Conservation (phyloP, 2,797 vertebrate species). For the Galagoides demidoff region DNA sequence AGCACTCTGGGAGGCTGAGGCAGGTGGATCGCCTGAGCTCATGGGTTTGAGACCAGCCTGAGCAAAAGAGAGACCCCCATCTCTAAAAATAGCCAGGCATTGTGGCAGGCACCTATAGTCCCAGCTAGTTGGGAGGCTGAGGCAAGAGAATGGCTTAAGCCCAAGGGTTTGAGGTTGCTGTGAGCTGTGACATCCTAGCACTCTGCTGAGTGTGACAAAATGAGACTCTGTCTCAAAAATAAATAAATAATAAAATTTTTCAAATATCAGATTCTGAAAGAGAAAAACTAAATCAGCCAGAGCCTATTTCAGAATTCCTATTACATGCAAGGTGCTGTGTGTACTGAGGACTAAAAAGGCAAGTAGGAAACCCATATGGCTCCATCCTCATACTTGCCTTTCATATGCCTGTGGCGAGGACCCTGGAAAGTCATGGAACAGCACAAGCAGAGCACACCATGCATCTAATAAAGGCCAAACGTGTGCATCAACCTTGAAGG, state of each 20-base stretch:
- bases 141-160: too few species aligned
- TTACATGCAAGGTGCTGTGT: not conserved
- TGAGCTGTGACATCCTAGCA: too few species aligned
- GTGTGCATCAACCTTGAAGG: not conserved
- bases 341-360: not conserved
- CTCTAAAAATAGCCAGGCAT: too few species aligned
- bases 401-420: not conserved
- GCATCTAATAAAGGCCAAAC: not conserved
- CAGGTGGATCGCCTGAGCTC: too few species aligned
- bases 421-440: not conserved
- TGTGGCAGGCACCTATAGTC: too few species aligned
- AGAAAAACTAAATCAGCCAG: not conserved
- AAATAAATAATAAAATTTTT: not conserved
- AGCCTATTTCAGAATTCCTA: not conserved
- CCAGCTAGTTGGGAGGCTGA: too few species aligned
- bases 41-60: too few species aligned
- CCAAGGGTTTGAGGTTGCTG: too few species aligned
- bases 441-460: not conserved
- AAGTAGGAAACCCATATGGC: not conserved
- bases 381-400: not conserved
- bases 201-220: too few species aligned
- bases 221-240: too few species aligned
- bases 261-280: not conserved
- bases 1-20: too few species aligned
- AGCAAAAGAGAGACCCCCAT: too few species aligned